These are phyloP conservation scores for Paguma larvata DNA, from an alignment of 2,797 vertebrate species.

Conservation along the genomic window DNA sequence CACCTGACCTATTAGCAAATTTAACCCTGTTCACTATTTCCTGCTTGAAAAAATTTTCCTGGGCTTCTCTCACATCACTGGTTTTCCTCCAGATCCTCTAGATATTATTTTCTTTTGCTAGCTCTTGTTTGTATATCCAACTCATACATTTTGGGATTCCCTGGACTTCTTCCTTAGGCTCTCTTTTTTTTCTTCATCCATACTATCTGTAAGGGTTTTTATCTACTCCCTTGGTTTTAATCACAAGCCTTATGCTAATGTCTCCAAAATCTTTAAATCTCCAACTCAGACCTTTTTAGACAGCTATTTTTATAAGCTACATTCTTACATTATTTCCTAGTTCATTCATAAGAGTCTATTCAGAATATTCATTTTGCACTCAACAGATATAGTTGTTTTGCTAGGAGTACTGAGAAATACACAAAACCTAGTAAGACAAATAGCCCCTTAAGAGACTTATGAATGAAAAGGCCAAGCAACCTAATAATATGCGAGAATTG, in stretches of 20 bases:
- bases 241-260: neutral
- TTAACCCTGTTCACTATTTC: constrained; percentile 29
- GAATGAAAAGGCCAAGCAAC: neutral
- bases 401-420: neutral
- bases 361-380: constrained; percentile 38
- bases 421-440: neutral
- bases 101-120: neutral
- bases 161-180: neutral
- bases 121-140: neutral
- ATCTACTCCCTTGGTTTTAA: constrained; percentile 35
- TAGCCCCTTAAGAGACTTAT: neutral
- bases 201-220: neutral
- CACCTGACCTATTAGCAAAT: constrained; percentile 9
- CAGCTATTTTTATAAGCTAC: neutral
- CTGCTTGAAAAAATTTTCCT: neutral
- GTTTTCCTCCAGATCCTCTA: neutral
- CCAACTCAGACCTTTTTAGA: neutral
- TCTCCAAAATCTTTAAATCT: constrained; percentile 44
- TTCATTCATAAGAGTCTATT: neutral
- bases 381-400: neutral
- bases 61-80: neutral
- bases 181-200: neutral
- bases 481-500: neutral
- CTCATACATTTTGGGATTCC: neutral
- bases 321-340: neutral